Evolutionary conservation across 2,113 vertebrate genomes (phyloP), one percentile per base, ranked within the genome.

Genomic region (Crotalus horridus): DNA sequence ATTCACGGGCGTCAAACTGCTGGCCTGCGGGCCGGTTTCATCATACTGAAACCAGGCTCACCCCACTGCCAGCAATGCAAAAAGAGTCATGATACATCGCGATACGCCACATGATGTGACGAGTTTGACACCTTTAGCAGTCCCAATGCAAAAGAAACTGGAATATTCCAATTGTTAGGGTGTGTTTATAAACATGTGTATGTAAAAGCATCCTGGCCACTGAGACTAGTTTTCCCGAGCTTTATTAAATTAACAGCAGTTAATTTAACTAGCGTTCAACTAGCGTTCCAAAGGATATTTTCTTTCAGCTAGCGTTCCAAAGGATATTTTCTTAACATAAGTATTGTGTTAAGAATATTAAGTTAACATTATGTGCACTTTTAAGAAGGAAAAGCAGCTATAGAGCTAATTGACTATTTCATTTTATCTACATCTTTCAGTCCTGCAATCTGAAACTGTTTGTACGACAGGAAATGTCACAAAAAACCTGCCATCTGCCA

Each of bases 401-500:
- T 8, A 33, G 54, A 89, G 51, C 29, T 93, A 85, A 81, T 92
- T n/a, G 90, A 87, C 91, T 0, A 26, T 21, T 91, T 1, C 0
- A 12, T 95, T 89, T 93, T 33, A 89, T 85, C 8, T 81, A 53
- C 39, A 54, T 88, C 29, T 94, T 90, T 39, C 39, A 26, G 11
- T 61, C 85, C 54, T 39, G 89, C n/a, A 91, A 87, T 85, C 0
- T 20, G 53, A 88, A 13, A 93, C 0, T 81, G 91, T 21, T 5
- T 94, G 74, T 91, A 96, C 89, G 48, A 85, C 74, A 94, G 87
- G 6, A 94, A 58, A 88, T 43, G n/a, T 85, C 91, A 7, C 95
- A 95, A 95, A 94, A 95, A 96, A 94, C 93, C 58, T 17, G 5
- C 61, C 88, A 89, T 93, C 91, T 92, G 92, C 86, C 93, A 95